phyloP scores from a whole-genome alignment of 1,140 invertebrate species.

The Drosophila kepulauana region DNA sequence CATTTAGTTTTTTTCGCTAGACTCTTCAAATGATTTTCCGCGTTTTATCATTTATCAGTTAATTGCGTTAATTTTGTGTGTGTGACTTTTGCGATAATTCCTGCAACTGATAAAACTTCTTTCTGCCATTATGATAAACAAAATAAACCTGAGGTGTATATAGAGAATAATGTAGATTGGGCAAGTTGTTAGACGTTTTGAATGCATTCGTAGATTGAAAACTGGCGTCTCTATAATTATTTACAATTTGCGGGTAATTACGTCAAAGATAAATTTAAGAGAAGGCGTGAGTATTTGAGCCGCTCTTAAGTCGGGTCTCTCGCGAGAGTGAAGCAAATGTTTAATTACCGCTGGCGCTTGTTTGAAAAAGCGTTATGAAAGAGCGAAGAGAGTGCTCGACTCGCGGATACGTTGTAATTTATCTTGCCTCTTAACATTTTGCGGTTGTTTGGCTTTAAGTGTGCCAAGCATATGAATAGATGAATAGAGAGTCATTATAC shows the following conservation, averaged over 20 bases:
- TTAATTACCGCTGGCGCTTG: conserved; percentile 1
- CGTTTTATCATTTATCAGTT: conserved; percentile 48
- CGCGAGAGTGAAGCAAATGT: neutral
- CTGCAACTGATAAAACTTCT: conserved; percentile 46
- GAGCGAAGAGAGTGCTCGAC: neutral
- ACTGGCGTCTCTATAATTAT: conserved; percentile 10
- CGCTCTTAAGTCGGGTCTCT: conserved; percentile 24
- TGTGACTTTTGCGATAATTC: conserved; percentile 34
- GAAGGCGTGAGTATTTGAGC: neutral
- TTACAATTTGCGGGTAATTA: conserved; percentile 10
- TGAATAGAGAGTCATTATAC: neutral
- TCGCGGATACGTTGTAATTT: neutral
- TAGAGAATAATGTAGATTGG: conserved; percentile 42
- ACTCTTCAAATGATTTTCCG: conserved; percentile 3
- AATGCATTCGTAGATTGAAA: conserved; percentile 12
- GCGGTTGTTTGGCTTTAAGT: neutral
- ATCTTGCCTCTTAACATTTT: neutral
- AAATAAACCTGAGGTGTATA: conserved; percentile 32
- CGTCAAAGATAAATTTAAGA: conserved; percentile 10
- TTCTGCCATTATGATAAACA: conserved; percentile 53
- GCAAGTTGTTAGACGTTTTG: neutral
- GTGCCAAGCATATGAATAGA: neutral
- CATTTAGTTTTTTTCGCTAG: neutral
- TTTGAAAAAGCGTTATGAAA: conserved; percentile 1
- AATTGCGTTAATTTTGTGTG: conserved; percentile 58